Conservation (phyloP, 2,888 invertebrate species). For the Fragum fragum region DNA sequence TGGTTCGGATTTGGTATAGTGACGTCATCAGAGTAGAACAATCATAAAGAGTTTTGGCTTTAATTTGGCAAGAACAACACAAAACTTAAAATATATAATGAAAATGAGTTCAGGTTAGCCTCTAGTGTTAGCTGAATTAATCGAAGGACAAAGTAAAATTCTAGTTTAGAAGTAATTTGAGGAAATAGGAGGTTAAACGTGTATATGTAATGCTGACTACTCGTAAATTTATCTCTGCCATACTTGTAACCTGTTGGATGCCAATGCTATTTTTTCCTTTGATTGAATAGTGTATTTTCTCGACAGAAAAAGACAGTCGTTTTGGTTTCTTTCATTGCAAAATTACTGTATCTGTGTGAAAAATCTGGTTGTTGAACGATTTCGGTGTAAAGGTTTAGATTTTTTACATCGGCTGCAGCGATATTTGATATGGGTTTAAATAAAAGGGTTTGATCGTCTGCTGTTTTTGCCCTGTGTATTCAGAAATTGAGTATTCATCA, state of each 20-base stretch:
- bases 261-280: too few relatives aligned
- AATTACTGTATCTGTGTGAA: too few relatives aligned
- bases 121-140: not conserved
- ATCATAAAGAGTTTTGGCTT: constrained; percentile 29
- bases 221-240: too few relatives aligned
- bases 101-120: too few relatives aligned
- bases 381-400: not conserved
- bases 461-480: constrained; percentile 12
- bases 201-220: too few relatives aligned
- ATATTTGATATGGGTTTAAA: constrained; percentile 10
- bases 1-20: constrained; percentile 50
- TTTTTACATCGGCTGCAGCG: constrained; percentile 14
- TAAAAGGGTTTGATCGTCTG: constrained; percentile 26
- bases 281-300: too few relatives aligned
- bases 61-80: constrained; percentile 16
- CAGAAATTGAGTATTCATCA: constrained; percentile 3
- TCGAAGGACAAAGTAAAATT: not conserved
- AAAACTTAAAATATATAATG: too few relatives aligned
- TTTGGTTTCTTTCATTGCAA: too few relatives aligned
- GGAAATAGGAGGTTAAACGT: too few relatives aligned
- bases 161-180: not conserved
- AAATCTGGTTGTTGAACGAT: not conserved
- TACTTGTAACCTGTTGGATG: too few relatives aligned
- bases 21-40: constrained; percentile 62
- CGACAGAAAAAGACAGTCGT: too few relatives aligned